Percentiles rank a stretch among this genome's conserved stretches.
phyloP scores from a whole-genome alignment of 2,797 vertebrate species.

The Lacerta bilineata region DNA sequence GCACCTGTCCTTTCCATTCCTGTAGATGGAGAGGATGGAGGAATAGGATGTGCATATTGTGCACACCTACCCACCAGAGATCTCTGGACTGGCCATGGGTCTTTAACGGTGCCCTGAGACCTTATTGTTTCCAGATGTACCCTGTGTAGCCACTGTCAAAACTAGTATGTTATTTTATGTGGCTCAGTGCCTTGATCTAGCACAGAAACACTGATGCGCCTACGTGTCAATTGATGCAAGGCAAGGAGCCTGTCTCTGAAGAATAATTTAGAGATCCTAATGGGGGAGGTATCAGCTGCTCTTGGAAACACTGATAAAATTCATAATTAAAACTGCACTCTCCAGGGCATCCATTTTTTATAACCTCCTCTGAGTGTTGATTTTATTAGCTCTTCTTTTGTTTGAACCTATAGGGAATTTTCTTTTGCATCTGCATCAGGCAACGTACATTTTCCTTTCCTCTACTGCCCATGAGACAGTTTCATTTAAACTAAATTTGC shows the following conservation, averaged over 20 bases:
- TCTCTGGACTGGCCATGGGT: background rate
- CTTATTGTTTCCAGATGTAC: slow-evolving; percentile 7
- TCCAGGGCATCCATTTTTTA: slow-evolving; percentile 49
- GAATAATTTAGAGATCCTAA: slow-evolving; percentile 32
- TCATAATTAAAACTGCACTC: slow-evolving; percentile 41
- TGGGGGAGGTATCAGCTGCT: slow-evolving; percentile 30
- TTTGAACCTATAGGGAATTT: slow-evolving; percentile 33
- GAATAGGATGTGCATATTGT: background rate
- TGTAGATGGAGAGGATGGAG: background rate
- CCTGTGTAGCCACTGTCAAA: background rate
- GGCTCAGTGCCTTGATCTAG: background rate
- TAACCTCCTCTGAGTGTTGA: slow-evolving; percentile 18
- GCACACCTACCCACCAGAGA: background rate
- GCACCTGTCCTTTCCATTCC: background rate
- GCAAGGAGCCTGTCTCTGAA: slow-evolving; percentile 14
- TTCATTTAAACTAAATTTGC: slow-evolving; percentile 34
- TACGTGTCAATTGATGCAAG: slow-evolving; percentile 13
- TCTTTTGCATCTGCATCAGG: slow-evolving; percentile 28
- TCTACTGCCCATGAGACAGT: background rate
- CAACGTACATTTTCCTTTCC: background rate
- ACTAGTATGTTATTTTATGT: background rate
- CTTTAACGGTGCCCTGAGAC: background rate
- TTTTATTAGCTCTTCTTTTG: slow-evolving; percentile 54
- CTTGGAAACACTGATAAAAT: slow-evolving; percentile 46
- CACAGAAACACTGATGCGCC: slow-evolving; percentile 34